Percentiles rank a stretch among this genome's conserved stretches.
Conservation (phyloP, 2,797 vertebrate genomes). For the Pseudochromis fuscus region DNA sequence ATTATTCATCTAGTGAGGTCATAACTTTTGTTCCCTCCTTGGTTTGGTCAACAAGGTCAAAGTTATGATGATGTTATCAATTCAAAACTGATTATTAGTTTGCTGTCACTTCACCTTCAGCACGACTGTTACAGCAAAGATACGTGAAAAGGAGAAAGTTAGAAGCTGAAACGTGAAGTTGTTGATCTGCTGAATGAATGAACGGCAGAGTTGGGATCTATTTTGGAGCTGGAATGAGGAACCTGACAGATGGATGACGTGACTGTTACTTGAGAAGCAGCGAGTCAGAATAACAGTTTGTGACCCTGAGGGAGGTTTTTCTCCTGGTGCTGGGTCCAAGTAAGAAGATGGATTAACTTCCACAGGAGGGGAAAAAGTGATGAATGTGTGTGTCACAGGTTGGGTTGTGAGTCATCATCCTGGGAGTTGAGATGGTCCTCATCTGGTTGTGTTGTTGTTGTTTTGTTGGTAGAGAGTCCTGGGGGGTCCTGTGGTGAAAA, state of each 20-base stretch:
- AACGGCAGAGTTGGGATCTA: background rate
- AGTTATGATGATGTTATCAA: too few relatives aligned
- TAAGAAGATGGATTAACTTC: constrained; percentile 12
- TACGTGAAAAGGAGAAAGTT: background rate
- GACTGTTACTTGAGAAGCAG: constrained; percentile 4
- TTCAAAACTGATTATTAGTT: too few relatives aligned
- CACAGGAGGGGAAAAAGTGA: constrained; percentile 4
- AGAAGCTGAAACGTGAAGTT: background rate
- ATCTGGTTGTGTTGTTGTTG: background rate
- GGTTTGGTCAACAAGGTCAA: too few relatives aligned
- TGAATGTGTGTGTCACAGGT: background rate
- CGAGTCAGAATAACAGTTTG: constrained; percentile 22
- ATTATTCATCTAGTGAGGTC: too few relatives aligned
- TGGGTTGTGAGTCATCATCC: too few relatives aligned
- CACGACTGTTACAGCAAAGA: too few relatives aligned
- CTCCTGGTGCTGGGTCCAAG: background rate
- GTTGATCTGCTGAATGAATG: background rate
- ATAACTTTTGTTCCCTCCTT: too few relatives aligned
- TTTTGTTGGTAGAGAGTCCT: background rate
- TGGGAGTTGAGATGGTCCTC: background rate
- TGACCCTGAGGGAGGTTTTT: background rate
- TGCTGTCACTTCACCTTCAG: too few relatives aligned
- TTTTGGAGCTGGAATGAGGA: constrained; percentile 1
- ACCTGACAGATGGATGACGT: constrained; percentile 5
- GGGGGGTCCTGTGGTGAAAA: background rate